Conservation (phyloP, 2,888 invertebrate species). For the Catocala sponsa region DNA sequence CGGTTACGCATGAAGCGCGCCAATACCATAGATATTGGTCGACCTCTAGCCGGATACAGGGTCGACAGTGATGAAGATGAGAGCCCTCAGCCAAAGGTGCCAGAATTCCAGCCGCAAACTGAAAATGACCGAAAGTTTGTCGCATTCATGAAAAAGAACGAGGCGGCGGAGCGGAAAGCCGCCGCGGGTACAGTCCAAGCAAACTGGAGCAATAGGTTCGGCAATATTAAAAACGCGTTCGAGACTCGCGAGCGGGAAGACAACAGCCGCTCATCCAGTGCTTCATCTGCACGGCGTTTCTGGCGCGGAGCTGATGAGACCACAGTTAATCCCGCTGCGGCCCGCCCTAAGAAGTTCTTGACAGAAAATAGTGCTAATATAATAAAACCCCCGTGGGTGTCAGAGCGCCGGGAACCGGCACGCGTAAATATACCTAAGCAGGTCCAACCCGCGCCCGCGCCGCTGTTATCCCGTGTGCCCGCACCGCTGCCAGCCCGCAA, state of each 20-base stretch:
- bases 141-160: constrained; percentile 93
- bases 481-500: constrained; percentile 24
- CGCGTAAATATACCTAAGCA: constrained; percentile 52
- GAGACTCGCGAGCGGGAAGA: constrained; percentile 87
- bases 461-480: constrained; percentile 23
- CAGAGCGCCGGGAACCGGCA: constrained; percentile 69
- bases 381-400: constrained; percentile 80
- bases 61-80: constrained; percentile 84
- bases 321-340: constrained; percentile 58
- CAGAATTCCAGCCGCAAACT: constrained; percentile 93
- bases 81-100: constrained; percentile 81
- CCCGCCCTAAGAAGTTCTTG: constrained; percentile 62
- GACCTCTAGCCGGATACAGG: constrained; percentile 88
- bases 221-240: constrained; percentile 94
- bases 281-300: constrained; percentile 87
- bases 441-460: constrained; percentile 37
- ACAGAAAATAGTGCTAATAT: constrained; percentile 70
- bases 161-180: constrained; percentile 65
- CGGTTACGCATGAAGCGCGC: constrained; percentile 93
- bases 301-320: constrained; percentile 90
- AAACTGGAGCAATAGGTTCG: constrained; percentile 95
- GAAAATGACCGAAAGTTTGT: constrained; percentile 95
- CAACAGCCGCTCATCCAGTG: constrained; percentile 76
- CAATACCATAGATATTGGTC: constrained; percentile 96
- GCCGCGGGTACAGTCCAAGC: constrained; percentile 65